These are phyloP conservation scores for Scolopax bukidnonensis DNA, from an alignment of 2,797 vertebrate genomes.

Conservation along the genomic window DNA sequence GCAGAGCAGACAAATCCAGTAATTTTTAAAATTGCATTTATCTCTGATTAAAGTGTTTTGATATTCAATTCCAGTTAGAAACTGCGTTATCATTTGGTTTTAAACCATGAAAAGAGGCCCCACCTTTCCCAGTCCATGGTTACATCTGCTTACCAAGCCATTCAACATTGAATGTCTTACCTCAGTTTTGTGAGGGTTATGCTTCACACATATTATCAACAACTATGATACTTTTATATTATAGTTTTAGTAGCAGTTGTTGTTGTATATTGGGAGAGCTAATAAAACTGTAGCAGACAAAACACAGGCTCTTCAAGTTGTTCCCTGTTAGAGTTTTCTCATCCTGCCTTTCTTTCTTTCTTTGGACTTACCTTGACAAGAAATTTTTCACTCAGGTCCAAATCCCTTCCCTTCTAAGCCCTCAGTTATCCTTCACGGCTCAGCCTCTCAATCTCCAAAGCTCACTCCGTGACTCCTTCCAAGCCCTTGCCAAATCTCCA, in stretches of 20 bases:
- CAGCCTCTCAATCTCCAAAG: rapidly evolving
- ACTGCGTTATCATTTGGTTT: not conserved
- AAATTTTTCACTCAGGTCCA: not conserved
- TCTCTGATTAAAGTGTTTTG: not conserved
- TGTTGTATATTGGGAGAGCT: not conserved
- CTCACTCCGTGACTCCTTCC: not conserved
- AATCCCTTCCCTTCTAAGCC: not conserved
- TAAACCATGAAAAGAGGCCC: not conserved
- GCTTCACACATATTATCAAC: no score
- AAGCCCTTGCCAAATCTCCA: not conserved
- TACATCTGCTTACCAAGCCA: not conserved
- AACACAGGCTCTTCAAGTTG: not conserved
- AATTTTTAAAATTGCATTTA: not conserved
- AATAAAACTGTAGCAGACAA: not conserved
- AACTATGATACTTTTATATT: not conserved
- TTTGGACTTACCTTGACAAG: not conserved
- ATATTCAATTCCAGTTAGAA: not conserved
- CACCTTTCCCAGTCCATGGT: not conserved
- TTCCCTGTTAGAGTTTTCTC: not conserved
- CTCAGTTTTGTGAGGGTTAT: not conserved
- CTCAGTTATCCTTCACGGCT: not conserved
- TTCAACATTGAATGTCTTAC: not conserved
- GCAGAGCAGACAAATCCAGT: not conserved
- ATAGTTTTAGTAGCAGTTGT: not conserved
- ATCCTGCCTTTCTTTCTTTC: not conserved